These are phyloP conservation scores for Petrophora chlorosata DNA, from an alignment of 2,888 invertebrate genomes.

Conservation along the genomic window DNA sequence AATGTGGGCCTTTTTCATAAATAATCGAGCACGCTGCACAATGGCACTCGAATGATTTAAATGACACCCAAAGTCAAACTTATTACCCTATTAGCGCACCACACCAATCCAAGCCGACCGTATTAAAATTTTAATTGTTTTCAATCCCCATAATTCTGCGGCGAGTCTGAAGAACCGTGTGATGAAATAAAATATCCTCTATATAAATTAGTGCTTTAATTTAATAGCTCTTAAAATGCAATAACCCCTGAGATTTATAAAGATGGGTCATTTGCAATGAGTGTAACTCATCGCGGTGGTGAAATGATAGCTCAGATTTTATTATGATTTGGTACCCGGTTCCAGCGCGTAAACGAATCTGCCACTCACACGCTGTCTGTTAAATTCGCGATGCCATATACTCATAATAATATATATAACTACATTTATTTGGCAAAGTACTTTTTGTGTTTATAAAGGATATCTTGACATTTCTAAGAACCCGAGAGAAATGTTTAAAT, in stretches of 20 bases:
- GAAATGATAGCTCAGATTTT: slow-evolving; percentile 7
- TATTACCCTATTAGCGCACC: slow-evolving; percentile 40
- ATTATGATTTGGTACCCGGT: slow-evolving; percentile 2
- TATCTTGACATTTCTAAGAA: no score
- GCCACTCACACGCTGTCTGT: neutral
- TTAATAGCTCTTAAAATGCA: slow-evolving; percentile 33
- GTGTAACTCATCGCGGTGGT: slow-evolving; percentile 4
- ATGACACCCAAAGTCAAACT: slow-evolving; percentile 55
- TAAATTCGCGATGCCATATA: no score
- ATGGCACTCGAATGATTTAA: slow-evolving; percentile 46
- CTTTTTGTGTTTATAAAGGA: no score
- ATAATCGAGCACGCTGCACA: no score
- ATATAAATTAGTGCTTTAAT: slow-evolving; percentile 32
- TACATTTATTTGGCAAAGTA: no score
- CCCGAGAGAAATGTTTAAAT: no score
- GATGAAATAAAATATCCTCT: slow-evolving; percentile 18
- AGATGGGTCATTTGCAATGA: slow-evolving; percentile 19
- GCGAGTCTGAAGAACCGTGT: slow-evolving; percentile 26
- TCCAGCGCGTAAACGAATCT: neutral
- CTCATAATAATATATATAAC: no score
- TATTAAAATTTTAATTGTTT: slow-evolving; percentile 70
- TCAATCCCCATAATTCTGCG: slow-evolving; percentile 59
- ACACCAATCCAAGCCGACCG: slow-evolving; percentile 40
- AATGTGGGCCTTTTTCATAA: no score
- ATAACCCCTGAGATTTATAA: slow-evolving; percentile 25